Evolutionary conservation across 64 coral and sea anemone genomes (phyloP), one percentile per base, ranked within the genome.

Genomic region (Porites australiensis): DNA sequence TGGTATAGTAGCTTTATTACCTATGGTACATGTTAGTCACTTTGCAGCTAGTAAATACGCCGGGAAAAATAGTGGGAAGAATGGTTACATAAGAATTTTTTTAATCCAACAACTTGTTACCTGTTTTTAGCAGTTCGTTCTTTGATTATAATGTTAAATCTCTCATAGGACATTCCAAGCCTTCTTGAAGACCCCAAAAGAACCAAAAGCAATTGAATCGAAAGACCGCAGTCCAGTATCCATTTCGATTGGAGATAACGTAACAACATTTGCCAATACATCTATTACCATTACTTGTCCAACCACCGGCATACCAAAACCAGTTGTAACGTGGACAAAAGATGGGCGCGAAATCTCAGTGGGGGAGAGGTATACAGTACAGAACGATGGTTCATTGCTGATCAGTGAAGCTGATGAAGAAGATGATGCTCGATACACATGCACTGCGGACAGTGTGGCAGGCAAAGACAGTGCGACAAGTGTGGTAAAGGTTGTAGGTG

Each of bases 401-500:
- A 82, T 96, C 19, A 70, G 18, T 58, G 47, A 67, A 15, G 57
- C 74, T 14, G 19, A 8, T 7, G 19, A 55, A 4, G 65, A 19
- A 43, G 85, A 92, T 13, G 79, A 68, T 49, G 94, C 84, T 13
- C 44, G 11, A 21, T 96, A 96, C 53, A 92, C 21, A 6, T 96
- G 94, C 67, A 92, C 58, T 27, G 94, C 82, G n/a, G 60, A 77
- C 15, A 96, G 88, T 45, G 82, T 92, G 65, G 89, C 90, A 23
- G 89, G 94, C 2, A 54, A 87, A 50, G 51, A 80, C n/a, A 88
- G 77, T 19, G 67, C 66, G 64, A 50, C 66, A 49, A 92, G 70
- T 51, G 44, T 43, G 50, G 70, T 92, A 22, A 59, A 77, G 16
- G 55, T 90, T 72, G 60, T 88, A 71, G 89, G 94, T 95, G 83